Evolutionary conservation across 2,113 vertebrate genomes (phyloP).

Genomic region (Plecotus auritus): DNA sequence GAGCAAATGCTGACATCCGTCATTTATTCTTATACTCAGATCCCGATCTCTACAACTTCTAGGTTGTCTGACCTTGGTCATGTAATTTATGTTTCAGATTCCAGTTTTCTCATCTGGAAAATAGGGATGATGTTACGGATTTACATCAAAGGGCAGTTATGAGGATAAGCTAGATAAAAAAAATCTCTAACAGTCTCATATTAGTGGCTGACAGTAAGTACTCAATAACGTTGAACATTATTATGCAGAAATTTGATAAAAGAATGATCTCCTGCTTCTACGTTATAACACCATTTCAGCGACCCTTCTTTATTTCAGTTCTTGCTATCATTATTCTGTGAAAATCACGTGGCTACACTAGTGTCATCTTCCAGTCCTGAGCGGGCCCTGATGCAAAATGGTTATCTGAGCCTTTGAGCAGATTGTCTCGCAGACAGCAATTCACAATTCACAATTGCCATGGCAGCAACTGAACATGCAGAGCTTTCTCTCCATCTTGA

Average conservation of each 20-base stretch:
- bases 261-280: neutral
- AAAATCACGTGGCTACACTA: neutral
- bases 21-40: neutral
- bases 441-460: neutral
- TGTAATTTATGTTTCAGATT: neutral
- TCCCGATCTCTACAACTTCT: neutral
- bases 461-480: neutral
- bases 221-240: neutral
- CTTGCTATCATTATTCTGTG: neutral
- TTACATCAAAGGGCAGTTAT: neutral
- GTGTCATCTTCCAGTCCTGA: neutral
- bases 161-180: neutral
- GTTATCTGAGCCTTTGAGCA: neutral
- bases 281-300: neutral
- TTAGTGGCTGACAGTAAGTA: neutral
- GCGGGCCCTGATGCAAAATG: neutral
- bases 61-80: neutral
- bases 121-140: neutral
- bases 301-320: neutral
- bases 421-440: neutral
- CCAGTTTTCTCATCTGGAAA: slow-evolving; percentile 8
- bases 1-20: neutral
- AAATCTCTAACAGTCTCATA: neutral
- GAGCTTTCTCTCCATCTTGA: neutral
- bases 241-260: slow-evolving; percentile 20